These are phyloP conservation scores for Linepithema humile DNA, from an alignment of 1,140 invertebrate species.

Conservation along the genomic window DNA sequence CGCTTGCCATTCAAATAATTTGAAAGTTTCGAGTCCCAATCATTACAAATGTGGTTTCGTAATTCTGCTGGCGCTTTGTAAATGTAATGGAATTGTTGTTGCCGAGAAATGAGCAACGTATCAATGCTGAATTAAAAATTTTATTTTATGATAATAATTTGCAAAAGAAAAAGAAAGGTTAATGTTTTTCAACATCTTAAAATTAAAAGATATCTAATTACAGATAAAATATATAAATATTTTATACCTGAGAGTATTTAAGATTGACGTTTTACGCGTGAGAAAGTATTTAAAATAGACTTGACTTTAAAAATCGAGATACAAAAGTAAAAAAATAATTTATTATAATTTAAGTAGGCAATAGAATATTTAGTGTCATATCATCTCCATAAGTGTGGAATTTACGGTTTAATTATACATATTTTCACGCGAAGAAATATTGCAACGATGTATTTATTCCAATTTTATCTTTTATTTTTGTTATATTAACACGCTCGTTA, in stretches of 20 bases:
- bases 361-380: no score
- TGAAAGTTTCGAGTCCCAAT: not conserved
- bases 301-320: not conserved
- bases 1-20: not conserved
- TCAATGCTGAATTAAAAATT: not conserved
- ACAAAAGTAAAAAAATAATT: not conserved
- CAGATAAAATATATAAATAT: not conserved
- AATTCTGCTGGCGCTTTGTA: not conserved
- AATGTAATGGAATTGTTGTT: constrained; percentile 14
- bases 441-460: not conserved
- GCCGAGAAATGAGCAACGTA: not conserved
- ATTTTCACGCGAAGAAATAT: not conserved
- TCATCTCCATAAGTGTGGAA: no score
- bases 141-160: not conserved
- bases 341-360: not conserved
- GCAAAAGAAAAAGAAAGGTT: not conserved
- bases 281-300: not conserved
- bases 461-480: no score
- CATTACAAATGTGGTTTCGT: not conserved
- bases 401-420: no score
- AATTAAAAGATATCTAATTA: not conserved
- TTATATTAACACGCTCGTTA: constrained; percentile 1
- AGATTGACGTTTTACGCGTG: not conserved
- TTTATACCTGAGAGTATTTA: no score
- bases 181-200: not conserved